Percentiles rank a stretch among this genome's conserved stretches.
Evolutionary conservation across 2,888 invertebrate genomes (phyloP).

Genomic region (Napeogenes inachia): DNA sequence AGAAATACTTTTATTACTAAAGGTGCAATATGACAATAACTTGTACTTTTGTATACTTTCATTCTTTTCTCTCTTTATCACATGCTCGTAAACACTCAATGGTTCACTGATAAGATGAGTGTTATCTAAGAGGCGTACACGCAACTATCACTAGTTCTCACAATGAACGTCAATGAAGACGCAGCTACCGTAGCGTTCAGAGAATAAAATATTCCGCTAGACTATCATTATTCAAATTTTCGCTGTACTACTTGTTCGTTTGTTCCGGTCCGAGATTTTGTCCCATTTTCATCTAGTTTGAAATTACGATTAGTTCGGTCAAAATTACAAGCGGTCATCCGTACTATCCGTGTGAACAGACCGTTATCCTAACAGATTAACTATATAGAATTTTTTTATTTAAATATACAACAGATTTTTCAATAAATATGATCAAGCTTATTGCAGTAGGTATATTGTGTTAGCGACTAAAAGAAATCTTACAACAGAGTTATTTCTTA

Average conservation of each 20-base stretch:
- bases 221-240: slow-evolving; percentile 76
- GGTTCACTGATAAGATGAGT: neutral
- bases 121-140: slow-evolving; percentile 1
- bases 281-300: slow-evolving; percentile 68
- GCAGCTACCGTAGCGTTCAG: slow-evolving; percentile 66
- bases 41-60: too few relatives aligned
- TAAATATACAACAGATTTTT: neutral
- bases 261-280: slow-evolving; percentile 74
- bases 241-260: slow-evolving; percentile 69
- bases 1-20: too few relatives aligned
- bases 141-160: slow-evolving; percentile 36
- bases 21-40: too few relatives aligned
- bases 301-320: slow-evolving; percentile 74
- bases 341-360: slow-evolving; percentile 71
- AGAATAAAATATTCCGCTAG: slow-evolving; percentile 71
- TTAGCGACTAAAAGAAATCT: too few relatives aligned
- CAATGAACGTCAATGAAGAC: slow-evolving; percentile 37
- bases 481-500: too few relatives aligned
- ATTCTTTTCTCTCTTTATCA: too few relatives aligned
- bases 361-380: slow-evolving; percentile 59
- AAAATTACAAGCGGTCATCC: slow-evolving; percentile 71
- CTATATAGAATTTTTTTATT: neutral
- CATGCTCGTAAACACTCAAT: too few relatives aligned
- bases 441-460: too few relatives aligned
- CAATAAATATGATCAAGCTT: too few relatives aligned